Conservation (phyloP, 2,113 vertebrate species). For the Ptilorrhoa leucosticta region DNA sequence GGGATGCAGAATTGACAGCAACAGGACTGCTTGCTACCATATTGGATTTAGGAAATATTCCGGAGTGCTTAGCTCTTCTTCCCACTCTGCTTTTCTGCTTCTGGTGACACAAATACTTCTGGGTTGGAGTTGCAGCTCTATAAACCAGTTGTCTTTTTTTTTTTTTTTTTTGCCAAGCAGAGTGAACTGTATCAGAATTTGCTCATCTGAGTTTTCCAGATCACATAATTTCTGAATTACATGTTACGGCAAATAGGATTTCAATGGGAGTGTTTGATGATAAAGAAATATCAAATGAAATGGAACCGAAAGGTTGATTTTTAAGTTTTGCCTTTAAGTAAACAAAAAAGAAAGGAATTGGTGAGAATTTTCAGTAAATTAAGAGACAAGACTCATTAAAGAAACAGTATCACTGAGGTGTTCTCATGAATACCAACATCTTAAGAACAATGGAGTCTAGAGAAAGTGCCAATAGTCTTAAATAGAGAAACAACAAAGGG, state of each 20-base stretch:
- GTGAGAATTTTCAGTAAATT: background rate
- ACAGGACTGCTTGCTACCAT: slow-evolving; percentile 49
- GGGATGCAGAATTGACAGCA: slow-evolving; percentile 39
- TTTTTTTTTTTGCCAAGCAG: background rate
- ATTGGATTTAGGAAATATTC: background rate
- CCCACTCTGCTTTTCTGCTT: background rate
- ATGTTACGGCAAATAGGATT: background rate
- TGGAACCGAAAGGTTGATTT: background rate
- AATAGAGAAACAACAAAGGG: background rate
- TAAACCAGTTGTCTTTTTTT: background rate
- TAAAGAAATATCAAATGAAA: background rate
- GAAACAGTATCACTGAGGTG: background rate
- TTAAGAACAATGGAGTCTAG: background rate
- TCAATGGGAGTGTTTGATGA: background rate
- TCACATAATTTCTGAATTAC: background rate
- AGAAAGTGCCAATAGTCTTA: background rate
- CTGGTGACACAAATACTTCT: background rate
- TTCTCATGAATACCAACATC: background rate
- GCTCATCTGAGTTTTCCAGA: background rate
- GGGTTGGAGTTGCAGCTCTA: background rate
- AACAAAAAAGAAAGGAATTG: background rate
- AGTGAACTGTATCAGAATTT: background rate
- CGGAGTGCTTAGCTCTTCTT: background rate
- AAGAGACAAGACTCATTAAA: background rate
- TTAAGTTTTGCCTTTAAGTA: background rate